phyloP scores from a whole-genome alignment of 2,888 invertebrate species.

The Tiphia femorata region DNA sequence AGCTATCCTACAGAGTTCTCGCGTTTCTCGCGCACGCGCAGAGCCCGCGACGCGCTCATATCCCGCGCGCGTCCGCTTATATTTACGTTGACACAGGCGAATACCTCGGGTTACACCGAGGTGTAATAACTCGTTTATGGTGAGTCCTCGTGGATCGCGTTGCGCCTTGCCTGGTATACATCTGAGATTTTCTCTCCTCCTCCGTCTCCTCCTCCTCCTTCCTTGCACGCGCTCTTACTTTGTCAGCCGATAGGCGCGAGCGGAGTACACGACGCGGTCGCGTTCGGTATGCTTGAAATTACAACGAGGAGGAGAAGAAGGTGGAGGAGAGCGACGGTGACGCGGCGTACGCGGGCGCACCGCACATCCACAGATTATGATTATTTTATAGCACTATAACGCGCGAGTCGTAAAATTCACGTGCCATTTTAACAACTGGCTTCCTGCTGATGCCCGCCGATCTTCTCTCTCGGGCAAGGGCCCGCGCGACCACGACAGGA shows the following conservation, averaged over 20 bases:
- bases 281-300: too few relatives aligned
- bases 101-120: slow-evolving; percentile 9
- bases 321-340: too few relatives aligned
- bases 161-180: too few relatives aligned
- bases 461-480: slow-evolving; percentile 19
- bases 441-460: slow-evolving; percentile 41
- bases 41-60: too few relatives aligned
- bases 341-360: too few relatives aligned
- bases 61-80: slow-evolving; percentile 28
- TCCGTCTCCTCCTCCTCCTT: background rate
- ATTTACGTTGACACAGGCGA: slow-evolving; percentile 31
- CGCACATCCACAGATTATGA: slow-evolving; percentile 50
- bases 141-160: slow-evolving; percentile 20
- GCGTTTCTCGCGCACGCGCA: too few relatives aligned
- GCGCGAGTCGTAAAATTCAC: slow-evolving; percentile 47
- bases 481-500: too few relatives aligned
- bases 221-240: background rate
- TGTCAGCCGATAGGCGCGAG: too few relatives aligned
- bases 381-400: slow-evolving; percentile 48
- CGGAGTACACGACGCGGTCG: too few relatives aligned
- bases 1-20: too few relatives aligned
- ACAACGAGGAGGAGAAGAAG: too few relatives aligned
- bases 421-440: slow-evolving; percentile 52
- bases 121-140: slow-evolving; percentile 39
- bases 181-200: too few relatives aligned